Evolutionary conservation across 2,113 vertebrate species (phyloP), one percentile per base, ranked within the genome.

Genomic region (Climacteris rufus): DNA sequence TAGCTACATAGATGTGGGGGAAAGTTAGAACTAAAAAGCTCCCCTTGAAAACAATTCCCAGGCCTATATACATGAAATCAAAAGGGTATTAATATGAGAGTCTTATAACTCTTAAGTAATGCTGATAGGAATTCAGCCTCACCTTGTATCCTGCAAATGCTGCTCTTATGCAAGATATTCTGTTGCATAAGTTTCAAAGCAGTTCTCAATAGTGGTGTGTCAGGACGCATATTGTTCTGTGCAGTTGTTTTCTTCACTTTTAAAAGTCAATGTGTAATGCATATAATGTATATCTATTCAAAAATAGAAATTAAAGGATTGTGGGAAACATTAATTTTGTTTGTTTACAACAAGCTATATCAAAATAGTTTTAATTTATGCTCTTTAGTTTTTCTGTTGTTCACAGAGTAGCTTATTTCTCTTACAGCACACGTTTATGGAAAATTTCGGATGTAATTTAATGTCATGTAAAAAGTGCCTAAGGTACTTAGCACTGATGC

Each of bases 361-460:
- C 57, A 72, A 78, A 93, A 57, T 59, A 25, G 12, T 64, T 87
- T 65, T n/a, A 69, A 45, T 89, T 84, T 69, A 57, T 72, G 59
- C 23, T 93, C n/a, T 85, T 90, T 16, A 64, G 15, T 35, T 87
- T 86, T 75, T 57, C 27, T 82, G 17, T 37, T 85, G 86, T 75
- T 93, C 77, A 13, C 53, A 42, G n/a, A 89, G 33, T 76, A 57
- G 13, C 16, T 89, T 89, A 61, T 91, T 91, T 95, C 21, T 91
- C 42, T 71, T 81, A 18, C 68, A 79, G 27, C 40, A 60, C 7
- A 7, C 2, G 72, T 87, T 7, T 31, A 15, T 37, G 25, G 66
- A 83, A 90, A 81, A 89, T 90, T 89, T 71, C 42, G 54, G 22
- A 35, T 88, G 50, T 90, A 79, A 79, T 82, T 93, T 94, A 79